Evolutionary conservation across 2,888 invertebrate species (phyloP).

Genomic region (Cordylochernes scorpioides): DNA sequence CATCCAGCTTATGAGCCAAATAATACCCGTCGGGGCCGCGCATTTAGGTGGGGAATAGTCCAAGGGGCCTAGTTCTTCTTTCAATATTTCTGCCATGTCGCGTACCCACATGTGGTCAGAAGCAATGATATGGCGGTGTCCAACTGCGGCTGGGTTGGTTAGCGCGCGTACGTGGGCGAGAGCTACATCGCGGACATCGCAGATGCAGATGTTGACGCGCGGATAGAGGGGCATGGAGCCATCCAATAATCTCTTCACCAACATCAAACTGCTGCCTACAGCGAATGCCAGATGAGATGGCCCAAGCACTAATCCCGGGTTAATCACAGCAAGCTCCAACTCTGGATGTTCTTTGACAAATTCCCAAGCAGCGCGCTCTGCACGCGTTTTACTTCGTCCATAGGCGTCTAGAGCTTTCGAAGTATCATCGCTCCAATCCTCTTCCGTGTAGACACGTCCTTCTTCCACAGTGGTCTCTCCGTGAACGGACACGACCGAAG

Average conservation of each 20-base stretch:
- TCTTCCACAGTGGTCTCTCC: conserved; percentile 17
- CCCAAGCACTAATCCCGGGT: conserved; percentile 27
- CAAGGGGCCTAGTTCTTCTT: conserved; percentile 9
- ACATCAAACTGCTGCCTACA: conserved; percentile 10
- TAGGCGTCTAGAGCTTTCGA: conserved; percentile 19
- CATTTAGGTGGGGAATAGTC: conserved; percentile 21
- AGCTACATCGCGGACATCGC: conserved; percentile 23
- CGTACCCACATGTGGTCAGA: conserved; percentile 13
- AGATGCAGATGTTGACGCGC: conserved; percentile 8
- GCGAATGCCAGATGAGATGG: too few relatives aligned
- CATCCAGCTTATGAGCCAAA: conserved; percentile 22
- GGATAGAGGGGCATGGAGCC: conserved; percentile 19
- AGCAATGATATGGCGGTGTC: conserved; percentile 19
- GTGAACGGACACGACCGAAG: conserved; percentile 25
- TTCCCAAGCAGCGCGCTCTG: conserved; percentile 30
- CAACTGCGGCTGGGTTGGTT: conserved; percentile 19
- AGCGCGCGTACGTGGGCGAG: conserved; percentile 21
- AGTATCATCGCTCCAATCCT: conserved; percentile 22
- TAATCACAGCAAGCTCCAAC: conserved; percentile 27
- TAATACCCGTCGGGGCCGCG: conserved; percentile 21
- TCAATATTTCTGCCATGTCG: conserved; percentile 24
- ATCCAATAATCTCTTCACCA: conserved; percentile 18
- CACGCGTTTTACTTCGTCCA: conserved; percentile 26
- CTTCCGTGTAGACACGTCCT: conserved; percentile 21
- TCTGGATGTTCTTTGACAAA: conserved; percentile 25